Conservation (phyloP, 2,113 vertebrate genomes). For the Myiagra hebetior region DNA sequence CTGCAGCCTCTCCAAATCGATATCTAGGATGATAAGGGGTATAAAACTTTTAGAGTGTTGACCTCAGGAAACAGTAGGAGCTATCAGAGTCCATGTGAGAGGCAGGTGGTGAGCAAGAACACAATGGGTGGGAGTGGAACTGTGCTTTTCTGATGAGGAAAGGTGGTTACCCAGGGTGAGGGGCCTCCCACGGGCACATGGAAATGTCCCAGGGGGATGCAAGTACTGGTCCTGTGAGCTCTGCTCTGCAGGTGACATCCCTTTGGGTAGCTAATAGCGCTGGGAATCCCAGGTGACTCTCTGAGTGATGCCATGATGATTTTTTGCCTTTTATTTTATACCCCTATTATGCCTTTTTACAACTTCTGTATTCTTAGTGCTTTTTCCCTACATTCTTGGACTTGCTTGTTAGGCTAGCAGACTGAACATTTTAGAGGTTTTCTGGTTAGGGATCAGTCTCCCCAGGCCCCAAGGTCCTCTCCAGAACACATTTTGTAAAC, state of each 20-base stretch:
- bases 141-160: not conserved
- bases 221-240: not conserved
- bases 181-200: rapidly evolving
- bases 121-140: rapidly evolving
- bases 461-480: too few species aligned
- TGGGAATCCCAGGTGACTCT: not conserved
- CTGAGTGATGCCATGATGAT: not conserved
- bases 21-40: not conserved
- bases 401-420: too few species aligned
- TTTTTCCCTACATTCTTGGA: too few species aligned
- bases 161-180: not conserved
- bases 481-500: too few species aligned
- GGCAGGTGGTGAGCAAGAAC: not conserved
- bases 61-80: not conserved
- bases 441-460: too few species aligned
- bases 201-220: not conserved
- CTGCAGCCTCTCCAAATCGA: not conserved
- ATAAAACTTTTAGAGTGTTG: not conserved
- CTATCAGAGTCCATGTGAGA: not conserved
- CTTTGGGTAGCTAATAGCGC: not conserved
- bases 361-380: too few species aligned
- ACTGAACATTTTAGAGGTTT: too few species aligned
- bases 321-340: too few species aligned
- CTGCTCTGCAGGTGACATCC: not conserved
- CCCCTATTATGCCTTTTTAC: too few species aligned